Conservation (phyloP, 1,140 invertebrate genomes). For the Formica selysi region DNA sequence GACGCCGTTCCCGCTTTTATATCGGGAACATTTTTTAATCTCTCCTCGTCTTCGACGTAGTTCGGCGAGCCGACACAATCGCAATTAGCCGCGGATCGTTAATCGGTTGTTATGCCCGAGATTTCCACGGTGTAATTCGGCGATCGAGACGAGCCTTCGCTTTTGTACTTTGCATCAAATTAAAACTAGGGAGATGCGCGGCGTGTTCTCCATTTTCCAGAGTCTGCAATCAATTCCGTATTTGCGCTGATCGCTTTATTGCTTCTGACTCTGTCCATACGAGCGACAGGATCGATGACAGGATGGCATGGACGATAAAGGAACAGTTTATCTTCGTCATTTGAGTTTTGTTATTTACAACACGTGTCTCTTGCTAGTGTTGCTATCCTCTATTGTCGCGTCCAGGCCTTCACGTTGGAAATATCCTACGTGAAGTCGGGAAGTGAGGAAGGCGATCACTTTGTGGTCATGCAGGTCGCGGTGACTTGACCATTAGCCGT, state of each 20-base stretch:
- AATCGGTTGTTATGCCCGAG: constrained; percentile 75
- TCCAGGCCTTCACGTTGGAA: constrained; percentile 11
- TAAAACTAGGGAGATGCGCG: constrained; percentile 41
- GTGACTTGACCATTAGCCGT: constrained; percentile 83
- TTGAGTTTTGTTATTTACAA: constrained; percentile 25
- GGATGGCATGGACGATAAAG: background rate
- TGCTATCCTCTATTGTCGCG: background rate
- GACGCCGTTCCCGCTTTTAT: constrained; percentile 71
- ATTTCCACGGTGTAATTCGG: constrained; percentile 69
- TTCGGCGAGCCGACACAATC: constrained; percentile 71
- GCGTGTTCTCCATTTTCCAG: background rate
- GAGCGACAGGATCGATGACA: constrained; percentile 6
- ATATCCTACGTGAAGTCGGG: constrained; percentile 68
- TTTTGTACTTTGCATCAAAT: constrained; percentile 61
- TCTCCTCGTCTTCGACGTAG: constrained; percentile 71
- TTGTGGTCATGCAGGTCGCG: constrained; percentile 80
- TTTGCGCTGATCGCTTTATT: constrained; percentile 39
- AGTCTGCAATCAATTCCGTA: background rate
- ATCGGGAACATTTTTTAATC: constrained; percentile 79
- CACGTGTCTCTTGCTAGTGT: background rate
- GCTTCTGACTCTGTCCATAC: no score
- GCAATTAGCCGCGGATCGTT: constrained; percentile 79
- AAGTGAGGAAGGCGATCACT: constrained; percentile 81
- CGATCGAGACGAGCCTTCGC: constrained; percentile 53
- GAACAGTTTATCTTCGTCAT: background rate